phyloP scores from a whole-genome alignment of 2,113 vertebrate species.

The Chaetorhynchus papuensis region DNA sequence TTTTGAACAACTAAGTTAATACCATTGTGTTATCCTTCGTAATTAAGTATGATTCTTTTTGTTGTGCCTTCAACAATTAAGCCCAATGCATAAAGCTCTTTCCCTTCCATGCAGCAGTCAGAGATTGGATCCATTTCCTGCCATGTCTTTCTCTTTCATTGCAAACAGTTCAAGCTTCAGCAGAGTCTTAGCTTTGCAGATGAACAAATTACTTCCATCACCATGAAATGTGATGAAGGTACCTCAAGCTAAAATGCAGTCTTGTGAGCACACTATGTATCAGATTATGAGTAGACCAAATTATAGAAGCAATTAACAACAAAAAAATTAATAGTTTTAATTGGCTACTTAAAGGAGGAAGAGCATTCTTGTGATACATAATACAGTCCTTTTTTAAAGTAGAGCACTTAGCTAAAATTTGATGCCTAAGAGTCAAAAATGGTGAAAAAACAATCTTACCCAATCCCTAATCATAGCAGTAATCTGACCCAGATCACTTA shows the following conservation, averaged over 20 bases:
- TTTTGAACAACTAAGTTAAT: not conserved
- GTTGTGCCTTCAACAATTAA: not conserved
- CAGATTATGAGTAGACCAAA: not conserved
- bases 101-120: not conserved
- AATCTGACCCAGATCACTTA: not conserved
- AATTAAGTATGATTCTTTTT: not conserved
- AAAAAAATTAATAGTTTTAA: not conserved
- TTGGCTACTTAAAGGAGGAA: not conserved
- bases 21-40: not conserved
- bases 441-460: rapidly evolving
- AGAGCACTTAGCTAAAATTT: not conserved
- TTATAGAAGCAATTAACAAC: not conserved
- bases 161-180: not conserved
- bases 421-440: not conserved
- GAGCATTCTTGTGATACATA: not conserved
- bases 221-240: not conserved
- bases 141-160: not conserved
- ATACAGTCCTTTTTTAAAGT: not conserved
- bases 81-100: not conserved
- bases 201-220: not conserved
- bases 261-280: not conserved
- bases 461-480: not conserved
- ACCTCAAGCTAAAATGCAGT: not conserved
- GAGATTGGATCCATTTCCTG: not conserved
- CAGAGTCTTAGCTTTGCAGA: not conserved